phyloP scores from a whole-genome alignment of 2,797 vertebrate species.

The Sebastes cheni region DNA sequence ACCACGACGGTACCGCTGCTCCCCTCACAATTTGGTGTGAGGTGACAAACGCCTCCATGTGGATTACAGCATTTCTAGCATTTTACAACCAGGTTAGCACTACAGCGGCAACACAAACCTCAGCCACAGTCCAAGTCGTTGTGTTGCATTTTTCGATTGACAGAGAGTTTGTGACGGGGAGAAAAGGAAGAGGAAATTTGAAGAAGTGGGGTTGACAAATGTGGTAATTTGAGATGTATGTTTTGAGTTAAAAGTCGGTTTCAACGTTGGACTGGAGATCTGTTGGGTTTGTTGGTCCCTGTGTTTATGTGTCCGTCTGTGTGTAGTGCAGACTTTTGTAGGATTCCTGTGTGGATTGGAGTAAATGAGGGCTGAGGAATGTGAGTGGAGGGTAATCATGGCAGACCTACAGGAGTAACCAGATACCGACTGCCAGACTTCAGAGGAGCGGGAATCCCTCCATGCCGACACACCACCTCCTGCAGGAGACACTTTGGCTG shows the following conservation, averaged over 20 bases:
- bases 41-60: constrained; percentile 73
- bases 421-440: constrained; percentile 74
- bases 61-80: constrained; percentile 74
- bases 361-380: constrained; percentile 80
- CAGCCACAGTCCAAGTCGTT: constrained; percentile 19
- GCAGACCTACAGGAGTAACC: constrained; percentile 76
- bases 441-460: constrained; percentile 74
- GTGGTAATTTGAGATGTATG: constrained; percentile 36
- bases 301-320: constrained; percentile 27
- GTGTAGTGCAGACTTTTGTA: constrained; percentile 62
- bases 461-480: constrained; percentile 55
- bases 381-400: constrained; percentile 75
- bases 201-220: not conserved
- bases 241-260: constrained; percentile 39
- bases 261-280: constrained; percentile 18
- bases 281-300: constrained; percentile 21
- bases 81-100: constrained; percentile 75
- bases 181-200: not conserved
- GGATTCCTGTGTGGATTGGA: constrained; percentile 79
- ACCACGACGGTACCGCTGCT: constrained; percentile 44
- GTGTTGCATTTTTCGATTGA: not conserved
- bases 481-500: constrained; percentile 73
- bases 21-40: constrained; percentile 73
- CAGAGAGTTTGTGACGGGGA: not conserved
- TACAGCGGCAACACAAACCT: constrained; percentile 50